Base-by-base conservation (phyloP, 2,113 vertebrate genomes). In the Candoia aspera region DNA sequence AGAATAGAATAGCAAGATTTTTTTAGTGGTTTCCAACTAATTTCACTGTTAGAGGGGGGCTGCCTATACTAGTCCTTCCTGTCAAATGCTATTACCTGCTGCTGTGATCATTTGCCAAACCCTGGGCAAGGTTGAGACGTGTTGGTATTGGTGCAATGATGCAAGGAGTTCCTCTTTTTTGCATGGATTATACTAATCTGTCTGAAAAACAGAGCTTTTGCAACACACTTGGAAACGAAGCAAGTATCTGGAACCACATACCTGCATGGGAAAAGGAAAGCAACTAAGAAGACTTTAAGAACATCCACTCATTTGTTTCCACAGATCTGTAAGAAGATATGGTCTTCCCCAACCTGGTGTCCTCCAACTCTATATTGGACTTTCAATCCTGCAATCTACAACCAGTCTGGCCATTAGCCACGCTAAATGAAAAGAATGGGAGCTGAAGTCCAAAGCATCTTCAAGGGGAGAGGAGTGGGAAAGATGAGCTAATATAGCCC, bases 71-170 rank as follows among this genome's bases (percentile, higher is more conserved):
- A 64, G 90, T 42, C 94, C 90, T 42, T 86, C 53, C 94, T 97
- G 97, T 95, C 97, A 97, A 96, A 64, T 59, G 91, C 86, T 96
- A 13, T 93, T 97, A 92, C 88, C 93, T 93, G 90, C 93, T 89
- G 57, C 96, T 97, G 93, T 97, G 97, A 97, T 97, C 95, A 11
- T 8, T 86, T 91, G 97, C 97, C 97, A 98, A 90, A 93, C 92
- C 93, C 95, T 96, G 94, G 90, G 96, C 95, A 97, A 97, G 26
- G 92, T 93, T 90, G 46, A 96, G 96, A 95, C 94, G 96, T 97
- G 97, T 92, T 93, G 89, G 85, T 86, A 86, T 1, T 94, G 90
- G 87, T 94, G 92, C 95, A 90, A 90, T 86, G 89, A 89, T 88
- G 92, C 49, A 93, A 79, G 91, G 92, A 94, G 90, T 84, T 88